Evolutionary conservation across 2,113 vertebrate species (phyloP).

Genomic region (Motacilla tschutschensis): DNA sequence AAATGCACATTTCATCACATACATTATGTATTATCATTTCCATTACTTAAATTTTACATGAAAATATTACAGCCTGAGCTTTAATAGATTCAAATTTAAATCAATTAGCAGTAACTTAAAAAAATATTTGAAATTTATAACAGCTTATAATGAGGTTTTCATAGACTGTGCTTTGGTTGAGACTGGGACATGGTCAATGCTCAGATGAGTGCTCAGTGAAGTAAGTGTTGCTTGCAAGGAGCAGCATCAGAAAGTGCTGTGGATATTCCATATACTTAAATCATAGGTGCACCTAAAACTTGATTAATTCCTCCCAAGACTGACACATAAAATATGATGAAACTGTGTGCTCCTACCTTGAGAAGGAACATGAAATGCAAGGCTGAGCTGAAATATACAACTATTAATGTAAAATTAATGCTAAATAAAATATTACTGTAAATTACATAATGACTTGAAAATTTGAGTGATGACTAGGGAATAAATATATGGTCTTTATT

Average conservation of each 20-base stretch:
- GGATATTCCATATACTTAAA: not conserved
- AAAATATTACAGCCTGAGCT: not conserved
- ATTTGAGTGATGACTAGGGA: not conserved
- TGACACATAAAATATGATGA: not conserved
- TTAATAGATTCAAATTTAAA: not conserved
- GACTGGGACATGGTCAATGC: not conserved
- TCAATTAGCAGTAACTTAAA: not conserved
- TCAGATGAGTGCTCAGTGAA: not conserved
- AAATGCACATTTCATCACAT: not conserved
- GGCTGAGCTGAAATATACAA: not conserved
- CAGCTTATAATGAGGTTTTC: not conserved
- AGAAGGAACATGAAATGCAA: not conserved
- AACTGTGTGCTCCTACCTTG: not conserved
- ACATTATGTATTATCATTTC: not conserved
- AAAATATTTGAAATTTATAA: not conserved
- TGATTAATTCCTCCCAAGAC: not conserved
- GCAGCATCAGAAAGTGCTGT: not conserved
- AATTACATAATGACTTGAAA: not conserved
- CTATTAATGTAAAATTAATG: not conserved
- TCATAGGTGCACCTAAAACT: not conserved
- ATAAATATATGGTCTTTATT: not conserved
- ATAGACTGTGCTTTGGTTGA: not conserved
- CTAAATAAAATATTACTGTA: not conserved
- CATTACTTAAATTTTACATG: not conserved
- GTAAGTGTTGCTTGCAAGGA: not conserved